These are phyloP conservation scores for Luperina nickerlii DNA, from an alignment of 2,888 invertebrate species.

Conservation along the genomic window DNA sequence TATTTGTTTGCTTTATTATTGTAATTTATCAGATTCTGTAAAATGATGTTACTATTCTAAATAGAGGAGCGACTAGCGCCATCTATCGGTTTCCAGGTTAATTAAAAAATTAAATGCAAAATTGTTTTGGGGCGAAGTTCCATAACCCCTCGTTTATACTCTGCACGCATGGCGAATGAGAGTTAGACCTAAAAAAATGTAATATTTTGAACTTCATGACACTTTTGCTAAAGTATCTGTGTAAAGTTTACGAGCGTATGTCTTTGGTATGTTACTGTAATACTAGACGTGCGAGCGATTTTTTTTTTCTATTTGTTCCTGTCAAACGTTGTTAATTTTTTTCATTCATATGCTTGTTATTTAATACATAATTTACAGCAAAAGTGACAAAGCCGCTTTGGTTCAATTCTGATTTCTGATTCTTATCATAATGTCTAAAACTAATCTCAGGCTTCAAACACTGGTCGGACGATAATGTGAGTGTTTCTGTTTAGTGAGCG, in stretches of 20 bases:
- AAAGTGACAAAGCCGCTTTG: background rate
- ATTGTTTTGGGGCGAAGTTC: background rate
- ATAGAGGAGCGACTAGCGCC: slow-evolving; percentile 13
- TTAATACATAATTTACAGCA: background rate
- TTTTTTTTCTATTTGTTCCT: background rate
- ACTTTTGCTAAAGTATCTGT: background rate
- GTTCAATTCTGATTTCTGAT: slow-evolving; percentile 8
- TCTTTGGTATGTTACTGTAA: background rate
- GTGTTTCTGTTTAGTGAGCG: background rate
- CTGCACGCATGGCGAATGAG: background rate
- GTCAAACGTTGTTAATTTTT: background rate
- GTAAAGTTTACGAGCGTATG: background rate
- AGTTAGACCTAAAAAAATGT: background rate
- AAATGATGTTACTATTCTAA: background rate
- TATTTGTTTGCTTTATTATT: slow-evolving; percentile 7
- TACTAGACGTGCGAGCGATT: background rate
- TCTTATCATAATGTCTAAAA: background rate
- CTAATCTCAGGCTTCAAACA: background rate
- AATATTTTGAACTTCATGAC: background rate
- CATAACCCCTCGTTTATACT: background rate
- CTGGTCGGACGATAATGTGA: background rate
- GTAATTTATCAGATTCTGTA: background rate
- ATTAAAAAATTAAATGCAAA: background rate
- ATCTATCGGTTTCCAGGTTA: slow-evolving; percentile 32
- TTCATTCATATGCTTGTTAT: background rate